Conservation (phyloP, 1,140 invertebrate species). For the Cephus cinctus region DNA sequence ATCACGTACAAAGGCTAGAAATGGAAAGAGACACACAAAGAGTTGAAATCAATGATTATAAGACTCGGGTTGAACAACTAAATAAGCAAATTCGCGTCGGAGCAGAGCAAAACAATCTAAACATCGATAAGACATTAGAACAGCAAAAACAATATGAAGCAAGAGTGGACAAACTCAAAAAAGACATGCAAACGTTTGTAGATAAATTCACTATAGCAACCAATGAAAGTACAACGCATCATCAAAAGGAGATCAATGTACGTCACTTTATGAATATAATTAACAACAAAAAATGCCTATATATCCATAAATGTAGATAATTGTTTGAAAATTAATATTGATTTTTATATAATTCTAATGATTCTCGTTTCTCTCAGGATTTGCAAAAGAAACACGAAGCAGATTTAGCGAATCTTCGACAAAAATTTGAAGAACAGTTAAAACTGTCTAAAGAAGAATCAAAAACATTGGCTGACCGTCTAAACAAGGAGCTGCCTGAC, state of each 20-base stretch:
- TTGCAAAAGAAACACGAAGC: slow-evolving; percentile 30
- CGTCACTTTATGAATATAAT: too few relatives aligned
- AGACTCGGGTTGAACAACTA: slow-evolving; percentile 36
- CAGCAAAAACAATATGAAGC: slow-evolving; percentile 40
- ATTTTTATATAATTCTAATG: slow-evolving; percentile 12
- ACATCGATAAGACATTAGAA: slow-evolving; percentile 29
- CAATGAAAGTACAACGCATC: slow-evolving; percentile 26
- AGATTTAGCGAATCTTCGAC: slow-evolving; percentile 30
- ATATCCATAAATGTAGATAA: too few relatives aligned
- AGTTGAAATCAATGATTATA: slow-evolving; percentile 38
- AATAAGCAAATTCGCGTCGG: slow-evolving; percentile 34
- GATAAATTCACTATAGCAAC: slow-evolving; percentile 39
- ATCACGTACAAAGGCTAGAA: slow-evolving; percentile 33
- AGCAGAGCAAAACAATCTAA: slow-evolving; percentile 27
- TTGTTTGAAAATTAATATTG: slow-evolving; percentile 1
- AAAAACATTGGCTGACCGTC: slow-evolving; percentile 28
- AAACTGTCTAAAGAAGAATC: slow-evolving; percentile 38
- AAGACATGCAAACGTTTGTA: slow-evolving; percentile 40
- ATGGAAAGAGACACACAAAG: slow-evolving; percentile 34
- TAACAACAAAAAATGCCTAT: too few relatives aligned
- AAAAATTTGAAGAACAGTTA: slow-evolving; percentile 36
- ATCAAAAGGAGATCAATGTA: slow-evolving; percentile 32
- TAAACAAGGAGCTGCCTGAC: slow-evolving; percentile 34
- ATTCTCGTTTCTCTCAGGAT: slow-evolving; percentile 22
- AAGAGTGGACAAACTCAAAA: slow-evolving; percentile 41